phyloP scores from a whole-genome alignment of 2,113 vertebrate genomes.

The Ciconia boyciana region DNA sequence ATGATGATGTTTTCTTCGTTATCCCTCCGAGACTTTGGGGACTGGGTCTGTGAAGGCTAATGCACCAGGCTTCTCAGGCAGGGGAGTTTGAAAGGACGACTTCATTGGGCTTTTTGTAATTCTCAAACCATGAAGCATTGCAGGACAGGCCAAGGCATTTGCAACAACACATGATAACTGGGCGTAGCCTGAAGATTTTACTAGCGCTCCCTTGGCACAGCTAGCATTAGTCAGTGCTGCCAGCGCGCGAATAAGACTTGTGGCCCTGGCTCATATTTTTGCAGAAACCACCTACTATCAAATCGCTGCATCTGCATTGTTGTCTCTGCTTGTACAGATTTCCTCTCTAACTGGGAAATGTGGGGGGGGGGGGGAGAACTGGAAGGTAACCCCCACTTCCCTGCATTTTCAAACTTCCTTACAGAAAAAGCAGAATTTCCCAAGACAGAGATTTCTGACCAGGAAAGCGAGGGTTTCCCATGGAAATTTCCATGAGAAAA shows the following conservation, averaged over 20 bases:
- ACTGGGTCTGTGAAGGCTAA: background rate
- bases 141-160: background rate
- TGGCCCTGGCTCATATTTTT: background rate
- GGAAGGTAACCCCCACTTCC: background rate
- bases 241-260: background rate
- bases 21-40: background rate
- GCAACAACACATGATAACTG: background rate
- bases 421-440: background rate
- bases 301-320: background rate
- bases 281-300: background rate
- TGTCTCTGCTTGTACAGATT: background rate
- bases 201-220: background rate
- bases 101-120: background rate
- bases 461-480: background rate
- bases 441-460: background rate
- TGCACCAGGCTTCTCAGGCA: background rate
- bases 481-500: background rate
- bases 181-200: background rate
- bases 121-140: background rate
- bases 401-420: background rate
- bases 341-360: background rate
- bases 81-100: background rate
- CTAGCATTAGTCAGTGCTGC: background rate
- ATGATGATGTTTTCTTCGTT: background rate
- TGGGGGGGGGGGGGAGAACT: background rate